phyloP scores from a whole-genome alignment of 2,797 vertebrate genomes.

The Onychomys torridus region DNA sequence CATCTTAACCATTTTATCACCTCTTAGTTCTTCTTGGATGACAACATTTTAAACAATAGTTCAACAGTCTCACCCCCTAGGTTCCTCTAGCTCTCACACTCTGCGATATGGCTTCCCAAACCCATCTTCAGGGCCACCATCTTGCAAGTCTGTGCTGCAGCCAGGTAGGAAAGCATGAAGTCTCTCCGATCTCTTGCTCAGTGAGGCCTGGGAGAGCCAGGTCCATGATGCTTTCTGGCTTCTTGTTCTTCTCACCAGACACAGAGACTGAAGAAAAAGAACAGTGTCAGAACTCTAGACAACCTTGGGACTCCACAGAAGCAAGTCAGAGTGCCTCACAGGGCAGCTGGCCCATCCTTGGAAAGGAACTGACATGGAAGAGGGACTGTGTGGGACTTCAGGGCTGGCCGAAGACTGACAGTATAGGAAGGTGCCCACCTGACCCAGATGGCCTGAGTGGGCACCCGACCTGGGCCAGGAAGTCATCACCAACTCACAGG shows the following conservation, averaged over 20 bases:
- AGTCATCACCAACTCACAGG: accelerated
- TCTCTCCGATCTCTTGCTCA: accelerated
- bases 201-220: accelerated
- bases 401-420: neutral
- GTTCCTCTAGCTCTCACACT: neutral
- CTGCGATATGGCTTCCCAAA: neutral
- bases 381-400: neutral
- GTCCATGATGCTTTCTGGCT: accelerated
- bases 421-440: neutral
- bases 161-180: neutral
- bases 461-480: neutral
- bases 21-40: neutral
- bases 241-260: neutral
- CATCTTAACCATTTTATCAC: neutral
- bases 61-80: too few relatives aligned
- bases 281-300: neutral
- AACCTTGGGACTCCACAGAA: neutral
- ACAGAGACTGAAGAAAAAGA: neutral
- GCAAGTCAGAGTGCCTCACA: neutral
- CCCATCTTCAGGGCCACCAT: accelerated
- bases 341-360: neutral
- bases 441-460: neutral
- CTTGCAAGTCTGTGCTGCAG: accelerated
- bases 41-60: neutral
- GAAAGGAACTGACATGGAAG: neutral